phyloP scores from a whole-genome alignment of 1,140 invertebrate genomes.

The Diploscapter pachys region DNA sequence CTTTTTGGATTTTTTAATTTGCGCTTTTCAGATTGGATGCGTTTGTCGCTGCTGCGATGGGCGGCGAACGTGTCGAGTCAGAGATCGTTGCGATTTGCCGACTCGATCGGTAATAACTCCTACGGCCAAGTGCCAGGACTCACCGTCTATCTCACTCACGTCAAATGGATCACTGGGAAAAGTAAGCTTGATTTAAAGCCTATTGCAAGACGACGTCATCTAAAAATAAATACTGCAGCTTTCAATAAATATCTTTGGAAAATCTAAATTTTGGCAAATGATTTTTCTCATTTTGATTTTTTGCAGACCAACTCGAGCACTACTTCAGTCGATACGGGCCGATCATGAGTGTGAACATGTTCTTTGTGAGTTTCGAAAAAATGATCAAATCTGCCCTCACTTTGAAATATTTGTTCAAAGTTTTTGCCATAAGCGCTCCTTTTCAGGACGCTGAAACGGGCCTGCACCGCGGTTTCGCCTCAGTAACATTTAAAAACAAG shows the following conservation, averaged over 20 bases:
- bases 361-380: conserved; percentile 44
- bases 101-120: too few species aligned
- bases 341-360: conserved; percentile 46
- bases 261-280: too few species aligned
- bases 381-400: too few species aligned
- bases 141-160: conserved; percentile 48
- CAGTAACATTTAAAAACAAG: conserved; percentile 44
- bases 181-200: not conserved
- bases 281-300: too few species aligned
- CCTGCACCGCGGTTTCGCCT: conserved; percentile 55
- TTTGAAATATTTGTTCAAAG: too few species aligned
- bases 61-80: too few species aligned
- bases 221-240: too few species aligned
- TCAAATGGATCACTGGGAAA: conserved; percentile 49
- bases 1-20: too few species aligned
- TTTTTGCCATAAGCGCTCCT: not conserved
- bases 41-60: too few species aligned
- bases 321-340: conserved; percentile 53
- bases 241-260: too few species aligned
- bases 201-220: not conserved
- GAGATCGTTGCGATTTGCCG: too few species aligned
- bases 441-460: conserved; percentile 52
- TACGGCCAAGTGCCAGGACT: conserved; percentile 20
- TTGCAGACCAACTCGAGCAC: conserved; percentile 43
- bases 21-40: too few species aligned